Evolutionary conservation across 2,797 vertebrate species (phyloP).

Genomic region (Stomatorhinus walkeri): DNA sequence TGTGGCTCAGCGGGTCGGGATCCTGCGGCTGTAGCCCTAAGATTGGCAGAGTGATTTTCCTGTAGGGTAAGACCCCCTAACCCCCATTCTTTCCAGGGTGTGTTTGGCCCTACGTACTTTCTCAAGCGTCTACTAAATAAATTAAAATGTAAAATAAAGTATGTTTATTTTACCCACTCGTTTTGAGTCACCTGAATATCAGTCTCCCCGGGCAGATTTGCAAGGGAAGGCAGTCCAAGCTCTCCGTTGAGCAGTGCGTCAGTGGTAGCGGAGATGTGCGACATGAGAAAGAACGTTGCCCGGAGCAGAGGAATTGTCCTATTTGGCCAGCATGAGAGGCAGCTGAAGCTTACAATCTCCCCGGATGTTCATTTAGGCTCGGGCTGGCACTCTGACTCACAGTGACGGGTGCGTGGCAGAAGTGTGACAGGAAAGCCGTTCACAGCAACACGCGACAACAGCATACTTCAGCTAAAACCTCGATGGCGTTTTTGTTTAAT

Average conservation of each 20-base stretch:
- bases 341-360: conserved; percentile 16
- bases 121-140: not conserved
- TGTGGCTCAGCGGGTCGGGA: not conserved
- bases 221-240: conserved; percentile 39
- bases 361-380: not conserved
- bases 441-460: not conserved
- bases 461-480: not conserved
- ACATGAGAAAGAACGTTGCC: conserved; percentile 2
- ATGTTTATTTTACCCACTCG: not conserved
- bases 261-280: conserved; percentile 18
- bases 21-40: not conserved
- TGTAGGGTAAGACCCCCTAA: not conserved
- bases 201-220: conserved; percentile 33
- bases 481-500: not conserved
- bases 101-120: not conserved
- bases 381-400: not conserved
- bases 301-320: conserved; percentile 21
- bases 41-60: not conserved
- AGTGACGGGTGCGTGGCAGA: not conserved
- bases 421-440: not conserved
- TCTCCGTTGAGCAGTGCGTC: conserved; percentile 30
- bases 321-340: conserved; percentile 35
- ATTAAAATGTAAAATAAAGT: not conserved
- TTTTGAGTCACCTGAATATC: conserved; percentile 26
- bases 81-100: not conserved